phyloP scores from a whole-genome alignment of 1,140 invertebrate genomes.

The Sinonovacula constricta region DNA sequence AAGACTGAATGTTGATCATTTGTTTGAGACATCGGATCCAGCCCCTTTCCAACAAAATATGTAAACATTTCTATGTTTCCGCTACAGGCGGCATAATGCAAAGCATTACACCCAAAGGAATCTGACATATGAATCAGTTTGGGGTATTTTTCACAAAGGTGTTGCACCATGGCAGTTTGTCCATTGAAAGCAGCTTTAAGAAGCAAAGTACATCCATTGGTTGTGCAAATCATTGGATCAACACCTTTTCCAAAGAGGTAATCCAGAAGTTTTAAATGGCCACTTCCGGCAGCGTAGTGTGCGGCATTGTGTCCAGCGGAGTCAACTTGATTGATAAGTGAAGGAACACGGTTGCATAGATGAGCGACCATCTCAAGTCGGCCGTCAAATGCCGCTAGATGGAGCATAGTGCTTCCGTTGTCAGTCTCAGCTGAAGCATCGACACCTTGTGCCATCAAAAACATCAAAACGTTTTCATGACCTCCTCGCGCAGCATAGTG shows the following conservation, averaged over 20 bases:
- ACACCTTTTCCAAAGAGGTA: conserved; percentile 26
- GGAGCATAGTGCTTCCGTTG: conserved; percentile 18
- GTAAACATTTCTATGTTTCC: conserved; percentile 22
- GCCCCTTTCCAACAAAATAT: conserved; percentile 1
- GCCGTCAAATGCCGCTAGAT: conserved; percentile 36
- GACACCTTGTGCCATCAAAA: conserved; percentile 9
- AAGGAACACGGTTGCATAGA: conserved; percentile 23
- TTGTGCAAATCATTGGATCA: conserved; percentile 6
- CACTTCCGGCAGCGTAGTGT: conserved; percentile 40
- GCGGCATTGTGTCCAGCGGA: conserved; percentile 21
- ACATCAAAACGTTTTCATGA: conserved; percentile 4
- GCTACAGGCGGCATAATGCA: conserved; percentile 36
- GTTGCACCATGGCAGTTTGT: conserved; percentile 14
- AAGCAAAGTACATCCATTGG: conserved; percentile 37
- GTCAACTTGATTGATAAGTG: conserved; percentile 8
- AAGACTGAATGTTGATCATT: conserved; percentile 40
- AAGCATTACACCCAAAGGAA: conserved; percentile 30
- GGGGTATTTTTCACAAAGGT: not conserved
- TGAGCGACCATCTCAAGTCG: conserved; percentile 17
- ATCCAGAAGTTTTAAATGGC: conserved; percentile 15
- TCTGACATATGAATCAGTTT: conserved; percentile 6
- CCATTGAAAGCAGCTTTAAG: conserved; percentile 34
- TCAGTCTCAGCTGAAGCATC: conserved; percentile 6
- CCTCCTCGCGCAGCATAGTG: conserved; percentile 43
- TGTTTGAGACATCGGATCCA: conserved; percentile 29